Conservation (phyloP, 1,140 invertebrate species). For the Lepidurus arcticus region DNA sequence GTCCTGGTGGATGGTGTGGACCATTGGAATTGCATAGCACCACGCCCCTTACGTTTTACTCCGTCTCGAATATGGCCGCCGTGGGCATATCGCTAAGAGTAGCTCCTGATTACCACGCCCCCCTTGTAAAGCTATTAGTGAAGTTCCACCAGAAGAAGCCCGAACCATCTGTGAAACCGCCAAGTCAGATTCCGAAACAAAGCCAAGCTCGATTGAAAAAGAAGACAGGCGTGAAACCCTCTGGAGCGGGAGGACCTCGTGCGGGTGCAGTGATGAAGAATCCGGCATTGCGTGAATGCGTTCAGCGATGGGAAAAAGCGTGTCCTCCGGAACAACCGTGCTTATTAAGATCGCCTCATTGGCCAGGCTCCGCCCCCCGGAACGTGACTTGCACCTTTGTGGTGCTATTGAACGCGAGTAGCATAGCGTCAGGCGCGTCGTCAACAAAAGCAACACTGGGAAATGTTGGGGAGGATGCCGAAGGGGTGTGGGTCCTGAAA, state of each 20-base stretch:
- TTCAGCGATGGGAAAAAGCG: background rate
- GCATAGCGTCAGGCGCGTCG: background rate
- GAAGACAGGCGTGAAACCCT: background rate
- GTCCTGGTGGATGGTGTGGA: background rate
- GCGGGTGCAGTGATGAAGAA: background rate
- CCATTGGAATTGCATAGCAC: background rate
- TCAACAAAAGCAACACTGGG: background rate
- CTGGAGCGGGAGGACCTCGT: background rate
- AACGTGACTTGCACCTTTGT: slow-evolving; percentile 18
- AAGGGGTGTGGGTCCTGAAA: background rate
- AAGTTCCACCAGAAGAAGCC: background rate
- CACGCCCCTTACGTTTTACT: background rate
- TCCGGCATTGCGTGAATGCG: background rate
- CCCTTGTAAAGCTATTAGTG: background rate
- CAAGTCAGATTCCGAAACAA: background rate
- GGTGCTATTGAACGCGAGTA: slow-evolving; percentile 12
- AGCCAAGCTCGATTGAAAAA: background rate
- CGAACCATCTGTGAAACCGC: background rate
- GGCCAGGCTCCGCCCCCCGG: slow-evolving; percentile 11
- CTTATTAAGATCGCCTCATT: slow-evolving; percentile 17
- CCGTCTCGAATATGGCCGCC: background rate
- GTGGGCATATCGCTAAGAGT: background rate
- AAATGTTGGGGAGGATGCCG: background rate
- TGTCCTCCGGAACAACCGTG: slow-evolving; percentile 10
- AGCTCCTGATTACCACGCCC: background rate